Percentiles rank a stretch among this genome's conserved stretches.
Evolutionary conservation across 2,888 invertebrate species (phyloP).

Genomic region (Thecophora atra): DNA sequence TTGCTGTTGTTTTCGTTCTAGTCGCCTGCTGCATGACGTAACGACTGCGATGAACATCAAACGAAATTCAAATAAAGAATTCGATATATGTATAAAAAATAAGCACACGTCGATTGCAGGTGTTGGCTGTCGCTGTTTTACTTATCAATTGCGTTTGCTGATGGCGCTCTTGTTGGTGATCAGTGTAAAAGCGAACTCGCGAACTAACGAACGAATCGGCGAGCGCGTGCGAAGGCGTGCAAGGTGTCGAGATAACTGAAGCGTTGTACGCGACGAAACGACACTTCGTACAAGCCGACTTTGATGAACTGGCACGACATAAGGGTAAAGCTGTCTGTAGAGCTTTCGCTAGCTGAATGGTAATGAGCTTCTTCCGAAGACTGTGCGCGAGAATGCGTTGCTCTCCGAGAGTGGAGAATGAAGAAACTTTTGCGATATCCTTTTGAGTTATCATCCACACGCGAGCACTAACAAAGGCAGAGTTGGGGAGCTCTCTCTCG

Average conservation of each 20-base stretch:
- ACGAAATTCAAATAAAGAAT: neutral
- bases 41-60: neutral
- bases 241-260: conserved; percentile 58
- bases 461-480: too few relatives aligned
- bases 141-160: neutral
- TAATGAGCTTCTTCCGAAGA: conserved; percentile 29
- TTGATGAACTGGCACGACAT: conserved; percentile 3
- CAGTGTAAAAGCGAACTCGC: neutral
- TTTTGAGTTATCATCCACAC: conserved; percentile 36
- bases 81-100: neutral
- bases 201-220: conserved; percentile 8
- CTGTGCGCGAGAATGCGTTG: neutral
- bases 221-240: conserved; percentile 54
- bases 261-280: neutral
- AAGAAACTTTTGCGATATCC: conserved; percentile 35
- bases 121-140: conserved; percentile 1
- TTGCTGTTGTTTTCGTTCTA: conserved; percentile 32
- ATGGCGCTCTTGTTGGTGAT: neutral
- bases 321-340: conserved; percentile 2
- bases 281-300: neutral
- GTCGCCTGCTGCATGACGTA: neutral
- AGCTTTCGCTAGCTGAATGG: neutral
- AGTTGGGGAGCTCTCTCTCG: too few relatives aligned
- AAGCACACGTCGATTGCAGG: neutral
- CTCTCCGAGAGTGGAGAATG: conserved; percentile 19